Conservation (phyloP, 2,113 vertebrate genomes). For the Ochotona princeps region DNA sequence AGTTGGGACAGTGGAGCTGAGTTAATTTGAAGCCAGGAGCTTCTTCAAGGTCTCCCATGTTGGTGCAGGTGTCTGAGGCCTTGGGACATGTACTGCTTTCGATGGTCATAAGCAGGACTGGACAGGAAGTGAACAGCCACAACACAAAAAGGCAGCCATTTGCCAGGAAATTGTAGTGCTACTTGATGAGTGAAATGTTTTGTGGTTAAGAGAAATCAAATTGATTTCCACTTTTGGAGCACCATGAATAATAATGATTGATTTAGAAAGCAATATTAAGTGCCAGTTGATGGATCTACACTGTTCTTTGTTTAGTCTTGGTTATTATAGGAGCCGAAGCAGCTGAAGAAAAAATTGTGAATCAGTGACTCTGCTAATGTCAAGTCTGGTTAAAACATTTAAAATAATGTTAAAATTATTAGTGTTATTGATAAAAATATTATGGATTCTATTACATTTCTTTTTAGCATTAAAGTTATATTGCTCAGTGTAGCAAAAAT, state of each 20-base stretch:
- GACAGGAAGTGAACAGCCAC: too few relatives aligned
- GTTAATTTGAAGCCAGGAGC: too few relatives aligned
- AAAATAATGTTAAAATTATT: neutral
- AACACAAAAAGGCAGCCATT: too few relatives aligned
- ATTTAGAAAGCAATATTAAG: slow-evolving; percentile 33
- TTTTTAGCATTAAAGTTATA: slow-evolving; percentile 23
- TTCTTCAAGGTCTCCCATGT: too few relatives aligned
- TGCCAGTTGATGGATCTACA: neutral
- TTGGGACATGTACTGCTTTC: too few relatives aligned
- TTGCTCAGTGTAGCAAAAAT: slow-evolving; percentile 5
- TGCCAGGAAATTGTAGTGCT: slow-evolving; percentile 4
- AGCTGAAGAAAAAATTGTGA: slow-evolving; percentile 24
- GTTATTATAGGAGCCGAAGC: neutral
- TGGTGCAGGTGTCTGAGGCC: too few relatives aligned
- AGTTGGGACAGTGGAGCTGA: too few relatives aligned
- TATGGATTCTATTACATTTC: slow-evolving; percentile 29
- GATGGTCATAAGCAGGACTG: too few relatives aligned
- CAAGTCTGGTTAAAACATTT: neutral
- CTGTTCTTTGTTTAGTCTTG: neutral
- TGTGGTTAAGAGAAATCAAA: slow-evolving; percentile 15
- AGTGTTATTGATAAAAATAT: slow-evolving; percentile 9
- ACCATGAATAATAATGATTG: neutral
- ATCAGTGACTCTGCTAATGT: slow-evolving; percentile 13
- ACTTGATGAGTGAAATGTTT: neutral
- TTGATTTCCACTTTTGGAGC: neutral